phyloP scores from a whole-genome alignment of 2,113 vertebrate genomes.

The Rattus norvegicus region DNA sequence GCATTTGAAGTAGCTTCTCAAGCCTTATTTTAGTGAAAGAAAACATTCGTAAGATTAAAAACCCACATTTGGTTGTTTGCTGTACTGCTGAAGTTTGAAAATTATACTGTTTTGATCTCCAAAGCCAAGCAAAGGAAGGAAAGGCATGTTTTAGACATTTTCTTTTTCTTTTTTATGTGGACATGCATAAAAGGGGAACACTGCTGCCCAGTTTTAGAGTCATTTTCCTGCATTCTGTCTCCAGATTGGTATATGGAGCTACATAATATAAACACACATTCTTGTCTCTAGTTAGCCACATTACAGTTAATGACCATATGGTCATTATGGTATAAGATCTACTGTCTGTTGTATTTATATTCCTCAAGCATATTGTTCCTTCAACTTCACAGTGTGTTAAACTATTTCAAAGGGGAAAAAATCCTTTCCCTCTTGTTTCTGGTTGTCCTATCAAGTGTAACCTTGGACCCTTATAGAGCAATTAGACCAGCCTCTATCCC shows the following conservation, averaged over 20 bases:
- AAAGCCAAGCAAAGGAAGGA: slow-evolving; percentile 77
- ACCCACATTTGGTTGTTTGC: slow-evolving; percentile 44
- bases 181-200: slow-evolving; percentile 79
- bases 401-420: slow-evolving; percentile 95
- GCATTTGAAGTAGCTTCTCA: slow-evolving; percentile 43
- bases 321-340: slow-evolving; percentile 93
- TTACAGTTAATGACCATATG: slow-evolving; percentile 98
- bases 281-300: slow-evolving; percentile 92
- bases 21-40: slow-evolving; percentile 64
- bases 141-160: slow-evolving; percentile 74
- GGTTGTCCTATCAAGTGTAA: slow-evolving; percentile 99
- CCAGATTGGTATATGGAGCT: slow-evolving; percentile 91
- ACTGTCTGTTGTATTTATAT: slow-evolving; percentile 97
- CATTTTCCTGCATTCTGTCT: slow-evolving; percentile 87
- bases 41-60: slow-evolving; percentile 56
- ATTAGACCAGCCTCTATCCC: slow-evolving; percentile 99
- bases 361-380: slow-evolving; percentile 98
- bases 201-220: slow-evolving; percentile 85
- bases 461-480: slow-evolving; percentile 99
- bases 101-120: slow-evolving; percentile 57
- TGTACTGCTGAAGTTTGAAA: slow-evolving; percentile 50
- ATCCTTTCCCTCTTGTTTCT: slow-evolving; percentile 95
- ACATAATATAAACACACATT: slow-evolving; percentile 92
- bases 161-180: slow-evolving; percentile 80
- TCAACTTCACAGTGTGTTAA: slow-evolving; percentile 95